Base-by-base conservation (phyloP, 2,113 vertebrate species). In the Pollachius pollachius region DNA sequence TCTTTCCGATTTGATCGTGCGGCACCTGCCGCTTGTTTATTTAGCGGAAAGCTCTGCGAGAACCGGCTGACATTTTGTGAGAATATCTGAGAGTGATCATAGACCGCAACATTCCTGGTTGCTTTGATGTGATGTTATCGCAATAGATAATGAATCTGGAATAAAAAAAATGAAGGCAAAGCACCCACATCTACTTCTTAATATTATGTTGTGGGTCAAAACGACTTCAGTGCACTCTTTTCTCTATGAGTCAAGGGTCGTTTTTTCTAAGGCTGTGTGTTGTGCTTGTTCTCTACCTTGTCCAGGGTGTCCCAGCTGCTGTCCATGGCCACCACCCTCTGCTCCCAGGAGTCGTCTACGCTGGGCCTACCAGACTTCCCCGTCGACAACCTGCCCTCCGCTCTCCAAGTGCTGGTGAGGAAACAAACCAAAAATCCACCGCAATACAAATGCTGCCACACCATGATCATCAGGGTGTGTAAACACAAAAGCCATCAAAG, bases 301-400 rank as follows among this genome's bases (percentile, higher is more conserved):
- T 54, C 62, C 1, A 98, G 97, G 80, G 82, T 99, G 81, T 97
- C 96, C 82, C 96, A 95, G 88, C 91, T 99, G 48, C 89, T 99
- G 77, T 98, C 96, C 17, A 92, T 97, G 72, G 97, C 95, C 69
- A 96, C 95, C 15, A 96, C 96, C 16, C 93, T 99, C 52, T 97
- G 96, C 88, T 96, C 96, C 54, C 95, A 97, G 91, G 96, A 99
- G 88, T 98, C 96, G 6, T 92, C 94, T 70, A 83, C 78, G 18
- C 57, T 98, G 68, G 96, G 96, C 70, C 94, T 99, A 69, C 97
- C 96, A 66, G 96, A 99, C 90, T 99, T 99, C 85, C 97, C 97
- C 70, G 85, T 97, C 86, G 96, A 99, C 88, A 96, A 91, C 81
- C 89, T 99, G 70, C 88, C 93, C 1, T 89, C 94, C 72, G 94